Evolutionary conservation across 1,140 invertebrate genomes (phyloP).

Genomic region (Propsilocerus akamusi): DNA sequence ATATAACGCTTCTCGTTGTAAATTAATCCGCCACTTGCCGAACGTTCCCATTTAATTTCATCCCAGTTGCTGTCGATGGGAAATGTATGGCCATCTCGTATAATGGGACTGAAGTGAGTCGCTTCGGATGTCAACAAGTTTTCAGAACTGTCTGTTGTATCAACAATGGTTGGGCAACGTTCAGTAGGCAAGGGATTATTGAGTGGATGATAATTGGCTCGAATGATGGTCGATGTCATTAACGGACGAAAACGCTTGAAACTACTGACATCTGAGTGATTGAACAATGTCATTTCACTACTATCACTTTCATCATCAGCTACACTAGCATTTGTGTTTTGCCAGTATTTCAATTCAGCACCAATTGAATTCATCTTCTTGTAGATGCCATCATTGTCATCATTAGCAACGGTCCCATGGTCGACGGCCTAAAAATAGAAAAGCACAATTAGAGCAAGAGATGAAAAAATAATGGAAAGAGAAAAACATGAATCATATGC

Average conservation of each 20-base stretch:
- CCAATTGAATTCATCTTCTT: background rate
- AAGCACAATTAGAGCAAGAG: background rate
- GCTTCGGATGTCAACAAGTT: constrained; percentile 47
- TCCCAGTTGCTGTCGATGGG: constrained; percentile 42
- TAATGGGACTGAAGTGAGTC: constrained; percentile 60
- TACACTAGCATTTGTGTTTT: background rate
- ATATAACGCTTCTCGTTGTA: background rate
- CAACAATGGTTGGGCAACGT: constrained; percentile 6
- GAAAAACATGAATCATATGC: constrained; percentile 1
- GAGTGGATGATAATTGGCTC: constrained; percentile 1
- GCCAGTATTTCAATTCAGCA: background rate
- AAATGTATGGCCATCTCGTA: constrained; percentile 37
- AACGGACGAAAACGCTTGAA: background rate
- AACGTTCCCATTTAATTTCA: constrained; percentile 27
- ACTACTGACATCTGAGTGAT: background rate
- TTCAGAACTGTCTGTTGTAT: constrained; percentile 27
- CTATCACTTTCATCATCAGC: background rate
- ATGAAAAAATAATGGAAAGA: background rate
- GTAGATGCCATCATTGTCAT: background rate
- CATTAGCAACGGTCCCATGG: background rate
- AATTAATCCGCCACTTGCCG: constrained; percentile 9
- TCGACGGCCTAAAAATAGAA: constrained; percentile 1
- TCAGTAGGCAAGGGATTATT: background rate
- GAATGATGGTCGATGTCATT: background rate
- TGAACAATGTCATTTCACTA: background rate